A percentile compares a stretch with the other conserved stretches of the same genome.
Evolutionary conservation across 2,888 invertebrate species (phyloP).

Genomic region (Leucophenga maculata): DNA sequence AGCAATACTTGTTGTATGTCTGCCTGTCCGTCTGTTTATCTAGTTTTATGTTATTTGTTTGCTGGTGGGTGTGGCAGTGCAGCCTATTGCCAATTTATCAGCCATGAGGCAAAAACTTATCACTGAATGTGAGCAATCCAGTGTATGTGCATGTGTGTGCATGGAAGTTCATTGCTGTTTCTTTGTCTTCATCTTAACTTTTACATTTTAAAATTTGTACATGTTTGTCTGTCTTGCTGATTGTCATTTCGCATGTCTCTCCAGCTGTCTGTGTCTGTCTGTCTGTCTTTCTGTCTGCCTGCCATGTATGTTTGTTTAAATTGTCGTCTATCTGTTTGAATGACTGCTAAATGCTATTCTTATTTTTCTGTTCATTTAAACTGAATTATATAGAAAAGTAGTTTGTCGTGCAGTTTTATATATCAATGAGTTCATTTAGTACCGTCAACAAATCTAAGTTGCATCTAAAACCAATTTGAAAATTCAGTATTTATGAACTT

Average conservation of each 20-base stretch:
- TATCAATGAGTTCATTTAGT: too few relatives aligned
- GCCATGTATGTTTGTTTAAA: constrained; percentile 10
- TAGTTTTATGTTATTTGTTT: too few relatives aligned
- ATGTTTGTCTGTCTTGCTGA: constrained; percentile 64
- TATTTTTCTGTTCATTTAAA: too few relatives aligned
- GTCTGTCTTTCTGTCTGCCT: background rate
- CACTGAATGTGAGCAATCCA: background rate
- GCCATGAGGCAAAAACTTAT: background rate
- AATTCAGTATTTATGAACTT: too few relatives aligned
- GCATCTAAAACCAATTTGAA: too few relatives aligned
- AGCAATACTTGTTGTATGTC: background rate
- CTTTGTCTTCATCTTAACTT: constrained; percentile 45
- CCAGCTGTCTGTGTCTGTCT: background rate
- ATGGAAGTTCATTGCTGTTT: constrained; percentile 17
- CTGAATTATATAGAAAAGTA: too few relatives aligned
- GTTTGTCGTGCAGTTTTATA: too few relatives aligned
- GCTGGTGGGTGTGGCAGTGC: background rate
- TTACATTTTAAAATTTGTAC: constrained; percentile 67
- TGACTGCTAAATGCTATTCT: too few relatives aligned
- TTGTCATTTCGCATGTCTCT: constrained; percentile 32
- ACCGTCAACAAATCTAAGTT: too few relatives aligned
- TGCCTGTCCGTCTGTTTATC: background rate
- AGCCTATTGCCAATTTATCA: background rate
- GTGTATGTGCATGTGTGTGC: background rate
- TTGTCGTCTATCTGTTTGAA: constrained; percentile 8